A percentile compares a stretch with the other conserved stretches of the same genome.
phyloP scores from a whole-genome alignment of 2,113 vertebrate genomes.

The Neotoma lepida region DNA sequence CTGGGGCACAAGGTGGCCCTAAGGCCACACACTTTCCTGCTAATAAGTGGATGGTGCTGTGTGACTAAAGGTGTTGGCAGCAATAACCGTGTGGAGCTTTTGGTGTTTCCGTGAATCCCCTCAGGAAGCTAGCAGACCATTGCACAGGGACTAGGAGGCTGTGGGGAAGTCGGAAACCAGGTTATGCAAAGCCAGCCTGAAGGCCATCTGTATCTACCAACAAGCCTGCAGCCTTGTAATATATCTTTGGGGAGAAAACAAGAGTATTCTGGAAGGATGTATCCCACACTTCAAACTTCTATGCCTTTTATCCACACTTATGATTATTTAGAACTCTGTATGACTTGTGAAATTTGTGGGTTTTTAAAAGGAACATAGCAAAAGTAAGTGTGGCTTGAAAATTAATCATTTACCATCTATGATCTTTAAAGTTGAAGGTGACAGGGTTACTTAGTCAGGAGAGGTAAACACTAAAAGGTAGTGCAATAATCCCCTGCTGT shows the following conservation, averaged over 20 bases:
- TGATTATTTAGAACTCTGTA: not conserved
- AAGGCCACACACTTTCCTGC: constrained; percentile 19
- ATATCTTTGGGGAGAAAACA: not conserved
- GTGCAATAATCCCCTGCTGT: not conserved
- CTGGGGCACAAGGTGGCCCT: not conserved
- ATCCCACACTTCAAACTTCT: not conserved
- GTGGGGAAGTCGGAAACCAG: not conserved
- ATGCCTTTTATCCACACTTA: not conserved
- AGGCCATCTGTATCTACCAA: not conserved
- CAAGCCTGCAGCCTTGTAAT: not conserved
- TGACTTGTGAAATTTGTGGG: not conserved
- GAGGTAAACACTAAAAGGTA: not conserved
- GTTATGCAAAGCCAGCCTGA: not conserved
- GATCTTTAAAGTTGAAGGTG: not conserved
- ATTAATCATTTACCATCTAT: not conserved
- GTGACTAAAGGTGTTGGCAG: not conserved
- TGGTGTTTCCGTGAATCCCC: not conserved
- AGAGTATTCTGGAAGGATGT: constrained; percentile 1
- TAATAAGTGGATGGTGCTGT: not conserved
- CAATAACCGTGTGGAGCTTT: constrained; percentile 16
- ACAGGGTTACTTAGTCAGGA: not conserved
- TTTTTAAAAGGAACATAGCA: not conserved
- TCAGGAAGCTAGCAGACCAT: not conserved
- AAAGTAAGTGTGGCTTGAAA: constrained; percentile 7
- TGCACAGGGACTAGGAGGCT: not conserved